Percentiles rank a stretch among this genome's conserved stretches.
Conservation (phyloP, 2,113 vertebrate genomes). For the Willisornis vidua region DNA sequence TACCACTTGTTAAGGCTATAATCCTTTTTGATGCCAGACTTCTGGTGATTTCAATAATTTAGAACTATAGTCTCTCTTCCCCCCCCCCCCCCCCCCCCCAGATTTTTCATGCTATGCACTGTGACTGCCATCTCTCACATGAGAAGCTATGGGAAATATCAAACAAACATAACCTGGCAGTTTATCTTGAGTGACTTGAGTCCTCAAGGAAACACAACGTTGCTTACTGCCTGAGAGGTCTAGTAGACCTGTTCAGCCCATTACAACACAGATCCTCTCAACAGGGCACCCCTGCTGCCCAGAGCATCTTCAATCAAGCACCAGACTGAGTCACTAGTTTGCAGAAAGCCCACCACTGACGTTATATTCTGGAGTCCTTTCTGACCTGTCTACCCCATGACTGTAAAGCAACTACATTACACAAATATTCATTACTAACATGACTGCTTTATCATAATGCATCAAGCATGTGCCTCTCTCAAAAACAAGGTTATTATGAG, state of each 20-base stretch:
- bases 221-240: background rate
- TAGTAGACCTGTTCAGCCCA: background rate
- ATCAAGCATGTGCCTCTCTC: background rate
- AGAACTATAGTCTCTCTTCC: background rate
- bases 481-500: background rate
- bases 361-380: background rate
- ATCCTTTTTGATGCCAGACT: background rate
- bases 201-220: background rate
- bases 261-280: accelerated
- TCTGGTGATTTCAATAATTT: background rate
- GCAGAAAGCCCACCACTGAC: background rate
- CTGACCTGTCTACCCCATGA: background rate
- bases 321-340: background rate
- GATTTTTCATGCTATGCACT: background rate
- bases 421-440: background rate
- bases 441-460: background rate
- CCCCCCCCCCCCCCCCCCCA: accelerated
- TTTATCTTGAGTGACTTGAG: background rate
- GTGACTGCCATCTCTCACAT: background rate
- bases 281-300: accelerated
- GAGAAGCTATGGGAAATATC: background rate
- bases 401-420: background rate
- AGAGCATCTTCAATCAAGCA: background rate
- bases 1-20: background rate
- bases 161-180: background rate